Base-by-base conservation (phyloP, 2,797 vertebrate genomes). In the Malurus splendens region DNA sequence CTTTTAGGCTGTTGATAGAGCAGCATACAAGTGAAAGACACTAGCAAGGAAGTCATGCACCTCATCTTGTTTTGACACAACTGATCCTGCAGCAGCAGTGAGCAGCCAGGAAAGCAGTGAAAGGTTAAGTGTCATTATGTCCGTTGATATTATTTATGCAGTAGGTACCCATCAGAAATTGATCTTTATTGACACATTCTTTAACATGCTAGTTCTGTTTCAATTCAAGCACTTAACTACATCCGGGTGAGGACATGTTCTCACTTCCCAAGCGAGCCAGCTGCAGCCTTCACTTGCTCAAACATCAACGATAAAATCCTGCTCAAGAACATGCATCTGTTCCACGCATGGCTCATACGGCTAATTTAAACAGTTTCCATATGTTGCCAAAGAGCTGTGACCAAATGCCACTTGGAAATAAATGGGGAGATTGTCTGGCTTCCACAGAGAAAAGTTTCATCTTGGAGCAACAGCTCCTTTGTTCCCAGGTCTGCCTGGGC, bases 311-410 rank as follows among this genome's bases (percentile, higher is more conserved):
- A 76, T 61, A 82, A 94, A 92, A 93, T 60, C 76, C 77, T 55
- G 47, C 85, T 86, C 82, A 82, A 71, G 89, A 89, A 92, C 51
- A 92, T 48, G 82, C 93, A 94, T 89, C 92, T 95, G 95, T 94
- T 94, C 74, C 90, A 92, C 42, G 71, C 88, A 94, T 30, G 64
- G 87, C 57, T 93, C 80, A 48, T 42, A 48, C 1, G 0, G 74
- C 60, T 79, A 64, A 89, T 87, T 93, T 93, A 92, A 95, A 93
- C 90, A 65, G 47, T 70, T 95, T 82, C 92, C 94, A 87, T 90
- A 94, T 95, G 94, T 65, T 94, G 64, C 82, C 93, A 87, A 81
- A 92, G 90, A 93, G 66, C 90, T 94, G 92, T 91, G 93, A 94
- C 92, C n/a, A 5, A 95, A 89, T 57, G 67, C 85, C 80, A 86